Percentiles rank a stretch among this genome's conserved stretches.
These are phyloP conservation scores for Calephelis perditalis DNA, from an alignment of 2,888 invertebrate species.

Conservation along the genomic window DNA sequence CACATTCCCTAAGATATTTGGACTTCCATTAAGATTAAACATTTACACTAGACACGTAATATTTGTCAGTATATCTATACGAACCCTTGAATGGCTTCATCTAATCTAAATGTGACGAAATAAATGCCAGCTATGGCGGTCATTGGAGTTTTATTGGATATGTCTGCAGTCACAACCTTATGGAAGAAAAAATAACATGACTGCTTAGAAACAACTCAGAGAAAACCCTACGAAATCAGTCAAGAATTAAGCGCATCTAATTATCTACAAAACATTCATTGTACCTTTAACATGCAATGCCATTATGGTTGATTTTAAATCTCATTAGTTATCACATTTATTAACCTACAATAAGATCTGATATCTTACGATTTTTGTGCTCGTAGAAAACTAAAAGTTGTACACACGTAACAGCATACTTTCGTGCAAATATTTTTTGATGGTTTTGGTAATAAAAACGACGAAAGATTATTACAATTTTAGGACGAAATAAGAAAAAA, in stretches of 20 bases:
- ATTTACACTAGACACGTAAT: conserved; percentile 51
- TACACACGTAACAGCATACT: not conserved
- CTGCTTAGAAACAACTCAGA: conserved; percentile 41
- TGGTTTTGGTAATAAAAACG: too few species aligned
- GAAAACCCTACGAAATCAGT: conserved; percentile 44
- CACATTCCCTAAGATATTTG: not conserved
- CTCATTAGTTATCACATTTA: conserved; percentile 76
- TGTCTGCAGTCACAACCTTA: conserved; percentile 74
- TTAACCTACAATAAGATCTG: conserved; percentile 73
- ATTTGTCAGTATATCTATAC: conserved; percentile 8
- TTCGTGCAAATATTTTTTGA: not conserved
- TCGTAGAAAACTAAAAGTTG: conserved; percentile 29
- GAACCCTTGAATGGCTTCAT: conserved; percentile 31
- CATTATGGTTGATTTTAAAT: conserved; percentile 64
- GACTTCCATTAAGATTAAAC: conserved; percentile 30
- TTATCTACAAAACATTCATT: conserved; percentile 66
- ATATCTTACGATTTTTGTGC: conserved; percentile 70
- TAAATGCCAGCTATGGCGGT: conserved; percentile 19
- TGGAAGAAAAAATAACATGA: conserved; percentile 47
- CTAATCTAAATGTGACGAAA: conserved; percentile 33
- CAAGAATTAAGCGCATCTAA: conserved; percentile 59
- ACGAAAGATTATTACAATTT: too few species aligned
- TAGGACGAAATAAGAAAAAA: not conserved
- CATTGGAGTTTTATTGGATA: conserved; percentile 42
- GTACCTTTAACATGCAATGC: conserved; percentile 68